Percentiles rank a stretch among this genome's conserved stretches.
Evolutionary conservation across 2,888 invertebrate species (phyloP).

Genomic region (Lamellibrachia satsuma): DNA sequence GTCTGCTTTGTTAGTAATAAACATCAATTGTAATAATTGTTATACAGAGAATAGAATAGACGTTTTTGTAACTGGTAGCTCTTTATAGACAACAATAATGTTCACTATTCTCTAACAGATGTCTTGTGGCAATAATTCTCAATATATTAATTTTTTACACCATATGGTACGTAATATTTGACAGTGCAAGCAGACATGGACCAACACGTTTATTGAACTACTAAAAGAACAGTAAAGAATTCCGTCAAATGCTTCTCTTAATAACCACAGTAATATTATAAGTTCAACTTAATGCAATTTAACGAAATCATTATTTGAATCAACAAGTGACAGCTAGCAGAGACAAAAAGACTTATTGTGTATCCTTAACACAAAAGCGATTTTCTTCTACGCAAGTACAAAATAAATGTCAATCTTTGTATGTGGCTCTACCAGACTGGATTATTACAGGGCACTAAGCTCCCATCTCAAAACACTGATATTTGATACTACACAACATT

Average conservation of each 20-base stretch:
- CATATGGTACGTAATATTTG: not conserved
- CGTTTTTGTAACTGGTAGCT: not conserved
- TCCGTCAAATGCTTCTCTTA: no score
- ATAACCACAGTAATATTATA: no score
- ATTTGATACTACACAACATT: no score
- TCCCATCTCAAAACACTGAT: no score
- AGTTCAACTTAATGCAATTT: no score
- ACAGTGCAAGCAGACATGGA: not conserved
- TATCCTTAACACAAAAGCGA: no score
- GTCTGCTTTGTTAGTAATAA: not conserved
- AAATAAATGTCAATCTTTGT: not conserved
- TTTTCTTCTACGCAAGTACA: no score
- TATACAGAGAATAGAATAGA: not conserved
- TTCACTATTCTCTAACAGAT: not conserved
- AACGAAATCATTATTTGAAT: no score
- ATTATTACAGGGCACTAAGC: not conserved
- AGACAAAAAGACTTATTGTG: no score
- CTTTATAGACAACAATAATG: not conserved
- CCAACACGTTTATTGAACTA: not conserved
- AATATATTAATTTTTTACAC: not conserved
- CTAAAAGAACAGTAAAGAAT: not conserved
- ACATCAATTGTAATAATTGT: conserved; percentile 1
- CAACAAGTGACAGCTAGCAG: no score
- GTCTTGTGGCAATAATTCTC: not conserved
- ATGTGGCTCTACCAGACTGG: not conserved